Conservation (phyloP, 2,113 vertebrate species). For the Turnix velox region DNA sequence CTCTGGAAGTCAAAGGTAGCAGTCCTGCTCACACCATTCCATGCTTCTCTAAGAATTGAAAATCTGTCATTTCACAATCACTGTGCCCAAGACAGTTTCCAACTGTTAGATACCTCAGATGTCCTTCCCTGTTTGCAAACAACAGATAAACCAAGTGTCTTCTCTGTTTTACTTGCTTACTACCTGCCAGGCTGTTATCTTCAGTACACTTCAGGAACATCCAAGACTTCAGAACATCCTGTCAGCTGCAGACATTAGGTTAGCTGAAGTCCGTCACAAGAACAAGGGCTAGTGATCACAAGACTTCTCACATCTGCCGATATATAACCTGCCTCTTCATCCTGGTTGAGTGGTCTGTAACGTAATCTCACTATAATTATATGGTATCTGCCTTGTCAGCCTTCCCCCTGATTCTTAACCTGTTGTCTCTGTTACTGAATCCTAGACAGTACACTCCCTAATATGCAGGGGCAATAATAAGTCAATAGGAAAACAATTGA, state of each 20-base stretch:
- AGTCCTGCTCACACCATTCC: neutral
- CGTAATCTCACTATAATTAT: neutral
- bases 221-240: neutral
- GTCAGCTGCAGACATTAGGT: neutral
- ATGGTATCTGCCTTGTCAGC: neutral
- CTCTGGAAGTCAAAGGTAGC: neutral
- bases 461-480: neutral
- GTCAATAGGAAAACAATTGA: neutral
- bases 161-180: neutral
- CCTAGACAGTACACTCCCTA: neutral
- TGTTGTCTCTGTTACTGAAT: neutral
- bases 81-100: neutral
- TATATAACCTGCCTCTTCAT: neutral
- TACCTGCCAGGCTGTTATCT: neutral
- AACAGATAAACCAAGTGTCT: neutral
- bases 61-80: neutral
- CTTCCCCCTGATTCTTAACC: neutral
- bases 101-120: neutral
- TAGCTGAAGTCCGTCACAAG: neutral
- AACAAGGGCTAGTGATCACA: neutral
- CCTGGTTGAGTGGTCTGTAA: neutral
- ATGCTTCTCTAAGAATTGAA: neutral
- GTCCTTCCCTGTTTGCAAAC: neutral
- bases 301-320: neutral
- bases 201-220: neutral